Conservation (phyloP, 2,797 vertebrate species). For the Hyperoplus lanceolatus region DNA sequence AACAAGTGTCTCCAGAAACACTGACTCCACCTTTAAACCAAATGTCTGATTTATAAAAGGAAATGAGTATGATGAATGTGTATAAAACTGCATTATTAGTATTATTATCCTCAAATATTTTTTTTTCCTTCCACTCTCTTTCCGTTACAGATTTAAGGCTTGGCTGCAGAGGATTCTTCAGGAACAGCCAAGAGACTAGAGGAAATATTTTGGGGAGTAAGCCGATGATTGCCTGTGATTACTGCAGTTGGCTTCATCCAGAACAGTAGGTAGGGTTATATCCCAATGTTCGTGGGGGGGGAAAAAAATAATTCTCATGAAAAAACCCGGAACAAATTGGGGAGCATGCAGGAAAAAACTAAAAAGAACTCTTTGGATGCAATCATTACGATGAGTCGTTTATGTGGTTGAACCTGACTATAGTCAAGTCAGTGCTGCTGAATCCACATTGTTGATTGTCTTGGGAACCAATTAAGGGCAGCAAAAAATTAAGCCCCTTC, state of each 20-base stretch:
- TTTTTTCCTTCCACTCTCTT: background rate
- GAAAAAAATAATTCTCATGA: background rate
- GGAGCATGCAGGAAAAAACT: background rate
- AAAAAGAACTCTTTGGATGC: background rate
- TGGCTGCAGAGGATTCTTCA: constrained; percentile 25
- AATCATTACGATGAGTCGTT: constrained; percentile 1
- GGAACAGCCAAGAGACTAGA: constrained; percentile 24
- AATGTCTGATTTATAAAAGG: too few species aligned
- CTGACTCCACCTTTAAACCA: too few species aligned
- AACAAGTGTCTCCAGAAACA: too few species aligned
- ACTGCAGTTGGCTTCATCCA: constrained; percentile 39
- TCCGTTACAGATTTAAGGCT: constrained; percentile 8
- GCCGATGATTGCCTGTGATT: constrained; percentile 50
- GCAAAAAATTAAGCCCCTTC: constrained; percentile 27
- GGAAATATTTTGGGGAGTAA: constrained; percentile 37
- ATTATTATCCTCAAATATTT: background rate
- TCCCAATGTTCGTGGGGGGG: background rate
- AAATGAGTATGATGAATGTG: too few species aligned
- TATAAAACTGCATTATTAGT: too few species aligned
- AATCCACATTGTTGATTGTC: constrained; percentile 48
- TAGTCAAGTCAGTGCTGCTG: background rate
- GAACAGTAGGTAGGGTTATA: background rate
- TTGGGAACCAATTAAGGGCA: constrained; percentile 48
- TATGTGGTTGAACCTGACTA: constrained; percentile 7
- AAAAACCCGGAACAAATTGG: constrained; percentile 2